A percentile compares a stretch with the other conserved stretches of the same genome.
phyloP scores from a whole-genome alignment of 2,797 vertebrate genomes.

The Poecilia velifera region DNA sequence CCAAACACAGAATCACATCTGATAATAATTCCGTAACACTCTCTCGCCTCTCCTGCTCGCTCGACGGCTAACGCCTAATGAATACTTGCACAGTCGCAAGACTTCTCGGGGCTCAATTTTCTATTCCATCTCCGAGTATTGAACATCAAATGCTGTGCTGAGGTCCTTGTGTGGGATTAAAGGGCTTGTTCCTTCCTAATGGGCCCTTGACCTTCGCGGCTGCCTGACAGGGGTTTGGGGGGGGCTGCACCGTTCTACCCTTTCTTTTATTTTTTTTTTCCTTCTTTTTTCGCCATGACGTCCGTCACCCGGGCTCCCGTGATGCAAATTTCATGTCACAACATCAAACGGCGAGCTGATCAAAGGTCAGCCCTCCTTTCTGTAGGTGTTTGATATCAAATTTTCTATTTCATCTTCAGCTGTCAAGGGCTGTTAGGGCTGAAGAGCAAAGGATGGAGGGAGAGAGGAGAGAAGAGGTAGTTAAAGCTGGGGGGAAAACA shows the following conservation, averaged over 20 bases:
- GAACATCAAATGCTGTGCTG: conserved; percentile 71
- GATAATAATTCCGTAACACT: conserved; percentile 49
- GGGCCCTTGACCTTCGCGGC: conserved; percentile 87
- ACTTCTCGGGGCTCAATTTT: conserved; percentile 66
- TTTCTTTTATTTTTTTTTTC: not conserved
- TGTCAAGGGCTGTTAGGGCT: conserved; percentile 83
- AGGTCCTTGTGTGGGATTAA: conserved; percentile 74
- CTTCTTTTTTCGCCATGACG: conserved; percentile 57
- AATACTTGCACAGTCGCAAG: conserved; percentile 50
- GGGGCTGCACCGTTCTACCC: not conserved
- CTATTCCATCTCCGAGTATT: conserved; percentile 67
- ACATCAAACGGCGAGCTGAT: conserved; percentile 90
- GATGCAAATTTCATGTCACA: conserved; percentile 94
- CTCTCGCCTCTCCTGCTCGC: conserved; percentile 34
- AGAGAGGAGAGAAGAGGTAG: conserved; percentile 38
- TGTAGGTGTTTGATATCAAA: conserved; percentile 91
- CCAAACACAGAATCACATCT: conserved; percentile 39
- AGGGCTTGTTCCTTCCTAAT: conserved; percentile 79
- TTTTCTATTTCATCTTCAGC: conserved; percentile 92
- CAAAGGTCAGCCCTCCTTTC: conserved; percentile 93
- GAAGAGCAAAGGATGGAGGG: conserved; percentile 66
- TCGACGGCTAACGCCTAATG: conserved; percentile 51
- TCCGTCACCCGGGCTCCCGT: conserved; percentile 78
- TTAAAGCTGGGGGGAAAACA: conserved; percentile 26
- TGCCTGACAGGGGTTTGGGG: conserved; percentile 70